Evolutionary conservation across 2,797 vertebrate genomes (phyloP), one percentile per base, ranked within the genome.

Genomic region (Tauraco hartlaubi): DNA sequence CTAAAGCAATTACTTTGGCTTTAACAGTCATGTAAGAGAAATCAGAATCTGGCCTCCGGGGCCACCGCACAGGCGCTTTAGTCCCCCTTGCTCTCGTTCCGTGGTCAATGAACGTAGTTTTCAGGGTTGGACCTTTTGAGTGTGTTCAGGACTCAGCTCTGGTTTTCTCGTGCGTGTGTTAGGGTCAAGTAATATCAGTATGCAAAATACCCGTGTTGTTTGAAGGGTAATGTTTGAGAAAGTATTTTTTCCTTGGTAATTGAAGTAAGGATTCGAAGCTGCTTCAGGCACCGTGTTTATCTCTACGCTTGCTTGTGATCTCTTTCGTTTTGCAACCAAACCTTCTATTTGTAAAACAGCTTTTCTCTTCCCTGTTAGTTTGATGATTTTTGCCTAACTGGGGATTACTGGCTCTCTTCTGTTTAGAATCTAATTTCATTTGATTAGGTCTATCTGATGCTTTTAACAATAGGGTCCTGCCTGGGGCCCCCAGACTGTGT

Each of bases 361-460:
- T 58, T 83, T 84, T 69, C 35, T 84, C 19, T 83, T 41, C 39
- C 28, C 1, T 23, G 37, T 61, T 84, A 74, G 79, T 86, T 97
- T 96, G 87, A 85, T 74, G 93, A 69, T 83, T 92, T 94, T 96
- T 59, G 80, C 71, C 81, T 94, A 92, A 56, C 89, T 92, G 94
- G 96, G 95, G 94, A 92, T 97, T 88, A 52, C 68, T 72, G 21
- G 56, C 8, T 92, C 83, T 85, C 9, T 79, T 88, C 69, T 76
- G 35, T 48, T 79, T 80, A 62, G 59, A 84, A 54, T 67, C 44
- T 81, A 79, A 88, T 92, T 66, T 94, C 41, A 23, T 62, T 92
- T 90, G 79, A 88, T 90, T 71, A 92, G 33, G 29, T 64, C 33
- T 86, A 26, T 31, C 64, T 51, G 15, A 49, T 88, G 73, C 66